phyloP scores from a whole-genome alignment of 2,888 invertebrate genomes.

The Lordiphosa andalusiaca region DNA sequence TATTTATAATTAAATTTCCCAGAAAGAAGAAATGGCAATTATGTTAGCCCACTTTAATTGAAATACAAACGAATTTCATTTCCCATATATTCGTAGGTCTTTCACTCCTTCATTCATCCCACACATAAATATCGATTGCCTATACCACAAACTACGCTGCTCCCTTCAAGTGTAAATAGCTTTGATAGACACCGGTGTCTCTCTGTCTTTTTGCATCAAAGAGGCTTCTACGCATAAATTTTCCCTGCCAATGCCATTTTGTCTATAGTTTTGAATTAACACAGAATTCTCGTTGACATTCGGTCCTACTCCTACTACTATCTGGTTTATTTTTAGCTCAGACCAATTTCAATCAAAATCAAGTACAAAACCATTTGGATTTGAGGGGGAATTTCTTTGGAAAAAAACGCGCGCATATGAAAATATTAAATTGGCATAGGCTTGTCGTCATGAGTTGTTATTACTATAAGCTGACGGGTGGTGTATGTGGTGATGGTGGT shows the following conservation, averaged over 20 bases:
- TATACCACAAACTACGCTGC: neutral
- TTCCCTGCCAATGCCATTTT: conserved; percentile 50
- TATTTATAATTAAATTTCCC: no score
- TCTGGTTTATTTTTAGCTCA: no score
- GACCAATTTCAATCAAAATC: conserved; percentile 27
- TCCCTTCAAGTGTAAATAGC: conserved; percentile 42
- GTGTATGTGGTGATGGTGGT: conserved; percentile 16
- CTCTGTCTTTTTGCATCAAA: neutral
- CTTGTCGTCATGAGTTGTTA: conserved; percentile 14
- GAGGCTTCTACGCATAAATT: conserved; percentile 28
- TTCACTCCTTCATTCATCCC: neutral
- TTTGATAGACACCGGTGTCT: conserved; percentile 38
- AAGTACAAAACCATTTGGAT: conserved; percentile 53
- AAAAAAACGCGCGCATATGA: conserved; percentile 31
- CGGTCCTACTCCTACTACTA: neutral
- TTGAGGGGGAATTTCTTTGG: conserved; percentile 22
- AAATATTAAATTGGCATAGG: conserved; percentile 40
- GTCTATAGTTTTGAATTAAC: conserved; percentile 21
- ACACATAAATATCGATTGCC: conserved; percentile 4
- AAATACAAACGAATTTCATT: no score
- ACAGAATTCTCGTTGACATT: conserved; percentile 52
- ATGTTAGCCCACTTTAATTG: no score
- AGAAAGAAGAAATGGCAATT: no score
- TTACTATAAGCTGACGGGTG: conserved; percentile 1
- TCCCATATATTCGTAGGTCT: no score